Evolutionary conservation across 2,797 vertebrate species (phyloP), one percentile per base, ranked within the genome.

Genomic region (Pseudocheirus occidentalis): DNA sequence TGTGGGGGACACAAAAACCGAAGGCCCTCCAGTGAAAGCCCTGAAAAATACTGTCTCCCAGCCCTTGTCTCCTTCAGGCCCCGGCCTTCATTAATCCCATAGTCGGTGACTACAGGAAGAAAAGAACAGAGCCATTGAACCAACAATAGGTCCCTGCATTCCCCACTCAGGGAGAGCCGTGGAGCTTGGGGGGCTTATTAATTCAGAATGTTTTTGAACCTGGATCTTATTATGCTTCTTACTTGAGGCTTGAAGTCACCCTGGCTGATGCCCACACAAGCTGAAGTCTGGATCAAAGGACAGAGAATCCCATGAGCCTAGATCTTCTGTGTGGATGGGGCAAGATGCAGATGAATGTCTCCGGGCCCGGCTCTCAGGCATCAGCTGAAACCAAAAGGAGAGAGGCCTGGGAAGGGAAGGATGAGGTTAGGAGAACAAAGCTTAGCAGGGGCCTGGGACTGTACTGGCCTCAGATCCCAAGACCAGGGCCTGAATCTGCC

Each of bases 161-260:
- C 96, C 97, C 91, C 95, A 95, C 21, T 52, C 92, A 92, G 40
- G 27, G 1, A 58, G 40, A 93, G 96, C 0, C 62, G 94, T 91
- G 95, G 73, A 94, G 95, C 24, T 91, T 96, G 58, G 96, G 29
- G 2, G 97, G 73, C 50, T 96, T 97, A 93, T 95, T 96, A 90
- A 96, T 97, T 97, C 93, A 91, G 97, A 97, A 95, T 81, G 0
- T 97, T 97, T 94, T 96, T 57, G 9, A 95, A 90, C 93, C 66
- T 97, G 58, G 14, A 95, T 73, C 91, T 91, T 34, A 91, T 95
- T 96, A 89, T 87, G 62, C 53, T 92, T 54, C 12, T 93, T 93
- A 92, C 13, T 34, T 94, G 34, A 94, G 66, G 40, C 97, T 91
- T 91, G 24, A 90, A 96, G 95, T 66, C 92, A 56, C 1, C 91